Evolutionary conservation across 2,888 invertebrate species (phyloP), one percentile per base, ranked within the genome.

Genomic region (Drosophila subquinaria): DNA sequence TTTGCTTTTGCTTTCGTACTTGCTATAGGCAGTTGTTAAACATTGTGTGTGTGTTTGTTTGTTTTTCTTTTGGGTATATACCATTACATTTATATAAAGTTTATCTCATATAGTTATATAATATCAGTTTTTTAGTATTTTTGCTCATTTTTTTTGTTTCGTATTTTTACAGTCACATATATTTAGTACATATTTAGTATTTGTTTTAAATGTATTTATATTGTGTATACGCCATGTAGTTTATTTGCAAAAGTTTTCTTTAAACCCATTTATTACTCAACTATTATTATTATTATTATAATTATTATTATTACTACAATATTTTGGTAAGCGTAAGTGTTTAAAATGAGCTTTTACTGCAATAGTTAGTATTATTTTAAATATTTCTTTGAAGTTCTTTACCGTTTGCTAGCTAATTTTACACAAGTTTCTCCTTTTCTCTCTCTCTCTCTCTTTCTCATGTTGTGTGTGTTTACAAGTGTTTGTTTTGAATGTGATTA

Each of bases 281-380:
- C 10, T 30, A 35, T 57, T 64, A 61, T 67, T 70, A 59, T 72
- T 72, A 67, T 59, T 10, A 63, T 63, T 33, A 38, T 56, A 52
- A 20, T 73, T 43, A 50, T 60, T 55, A 66, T 64, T 59, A 61
- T 61, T 71, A 65, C 65, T 71, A 76, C 56, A 73, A 77, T 83
- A 79, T 81, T 78, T 87, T 85, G 81, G 81, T 85, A 85, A 85
- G 84, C 84, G 84, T 85, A 85, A 84, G 74, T 85, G 79, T 85
- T 88, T 81, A 82, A 84, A 85, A 85, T 88, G 84, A 84, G 84
- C 83, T 82, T 79, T 76, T 63, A 51, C 68, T 75, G 79, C 77
- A 48, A 47, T 77, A 75, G 64, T 73, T 75, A 40, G 27, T 59
- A 55, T 55, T 68, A 43, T 45, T 40, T 56, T 69, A 17, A 48